phyloP scores from a whole-genome alignment of 2,888 invertebrate species.

The Drosophila percnosoma region DNA sequence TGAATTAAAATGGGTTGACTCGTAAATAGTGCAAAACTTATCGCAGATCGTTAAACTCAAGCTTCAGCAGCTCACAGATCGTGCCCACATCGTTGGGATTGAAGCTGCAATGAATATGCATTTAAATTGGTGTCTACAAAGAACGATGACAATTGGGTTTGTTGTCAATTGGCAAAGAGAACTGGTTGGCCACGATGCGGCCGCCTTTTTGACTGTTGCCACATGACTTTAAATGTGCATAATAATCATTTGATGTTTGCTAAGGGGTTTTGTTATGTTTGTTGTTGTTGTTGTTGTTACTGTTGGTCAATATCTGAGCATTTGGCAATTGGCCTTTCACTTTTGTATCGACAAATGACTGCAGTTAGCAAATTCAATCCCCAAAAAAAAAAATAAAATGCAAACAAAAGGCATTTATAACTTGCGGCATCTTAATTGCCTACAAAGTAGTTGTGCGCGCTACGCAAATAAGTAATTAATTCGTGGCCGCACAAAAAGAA shows the following conservation, averaged over 20 bases:
- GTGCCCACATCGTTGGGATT: conserved; percentile 62
- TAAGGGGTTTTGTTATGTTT: conserved; percentile 17
- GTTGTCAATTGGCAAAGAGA: conserved; percentile 35
- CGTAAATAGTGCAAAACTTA: conserved; percentile 22
- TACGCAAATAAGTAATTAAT: conserved; percentile 75
- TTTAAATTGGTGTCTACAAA: conserved; percentile 35
- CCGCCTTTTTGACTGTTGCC: conserved; percentile 45
- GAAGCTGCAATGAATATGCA: conserved; percentile 43
- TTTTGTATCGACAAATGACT: conserved; percentile 73
- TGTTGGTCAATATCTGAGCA: conserved; percentile 59
- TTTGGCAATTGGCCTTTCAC: conserved; percentile 77
- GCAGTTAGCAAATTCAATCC: conserved; percentile 53
- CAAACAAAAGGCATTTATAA: conserved; percentile 19
- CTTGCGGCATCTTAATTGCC: conserved; percentile 74
- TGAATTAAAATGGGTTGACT: conserved; percentile 12
- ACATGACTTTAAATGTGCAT: conserved; percentile 53
- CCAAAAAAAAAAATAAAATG: background rate
- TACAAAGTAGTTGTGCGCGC: conserved; percentile 62
- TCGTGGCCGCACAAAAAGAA: conserved; percentile 67
- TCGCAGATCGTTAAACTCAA: conserved; percentile 21
- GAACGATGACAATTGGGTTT: conserved; percentile 38
- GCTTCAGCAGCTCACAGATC: conserved; percentile 40
- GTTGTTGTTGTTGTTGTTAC: background rate
- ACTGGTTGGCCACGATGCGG: conserved; percentile 47
- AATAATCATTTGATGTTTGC: conserved; percentile 50